A percentile compares a stretch with the other conserved stretches of the same genome.
These are phyloP conservation scores for Styela clava DNA, from an alignment of 23 tunicate genomes.

Conservation along the genomic window DNA sequence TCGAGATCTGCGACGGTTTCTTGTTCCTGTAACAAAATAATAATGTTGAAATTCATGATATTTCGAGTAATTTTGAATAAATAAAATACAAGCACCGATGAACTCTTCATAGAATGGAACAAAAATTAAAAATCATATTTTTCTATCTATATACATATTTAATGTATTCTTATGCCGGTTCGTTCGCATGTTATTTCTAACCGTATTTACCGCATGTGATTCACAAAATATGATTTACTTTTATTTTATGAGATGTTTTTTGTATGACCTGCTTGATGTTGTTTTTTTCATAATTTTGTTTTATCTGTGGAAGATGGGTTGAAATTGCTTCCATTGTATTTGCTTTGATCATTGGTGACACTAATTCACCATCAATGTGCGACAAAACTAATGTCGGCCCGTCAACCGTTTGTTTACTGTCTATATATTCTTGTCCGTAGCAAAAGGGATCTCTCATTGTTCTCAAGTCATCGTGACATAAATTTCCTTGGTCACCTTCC, in stretches of 20 bases:
- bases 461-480: background rate
- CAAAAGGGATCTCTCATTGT: background rate
- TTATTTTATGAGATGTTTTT: background rate
- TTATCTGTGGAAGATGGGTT: background rate
- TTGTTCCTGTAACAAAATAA: slow-evolving; percentile 60
- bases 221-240: background rate
- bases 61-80: no score
- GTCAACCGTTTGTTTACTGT: background rate
- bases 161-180: no score
- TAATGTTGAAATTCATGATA: background rate
- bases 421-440: background rate
- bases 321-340: background rate
- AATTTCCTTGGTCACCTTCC: background rate
- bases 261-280: no score
- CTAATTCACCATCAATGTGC: background rate
- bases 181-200: no score
- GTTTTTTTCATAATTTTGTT: background rate
- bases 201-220: no score
- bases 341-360: background rate
- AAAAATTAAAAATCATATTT: background rate
- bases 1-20: slow-evolving; percentile 98
- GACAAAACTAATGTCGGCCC: background rate
- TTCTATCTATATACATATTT: no score
- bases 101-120: background rate
- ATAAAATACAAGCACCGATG: background rate